Base-by-base conservation (phyloP, 2,113 vertebrate genomes). In the Odontesthes bonariensis region DNA sequence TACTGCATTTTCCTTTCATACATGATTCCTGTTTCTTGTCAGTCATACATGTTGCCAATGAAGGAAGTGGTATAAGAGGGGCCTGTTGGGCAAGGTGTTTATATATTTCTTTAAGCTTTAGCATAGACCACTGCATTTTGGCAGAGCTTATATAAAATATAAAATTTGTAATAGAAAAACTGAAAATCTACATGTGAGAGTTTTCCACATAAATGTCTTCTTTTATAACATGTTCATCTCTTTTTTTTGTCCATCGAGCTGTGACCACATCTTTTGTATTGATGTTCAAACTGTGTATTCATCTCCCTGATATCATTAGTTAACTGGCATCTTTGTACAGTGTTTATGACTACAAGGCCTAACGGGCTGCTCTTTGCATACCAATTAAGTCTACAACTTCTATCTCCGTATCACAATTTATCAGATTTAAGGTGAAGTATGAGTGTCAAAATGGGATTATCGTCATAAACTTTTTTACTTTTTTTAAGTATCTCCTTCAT, bases 191-290 rank as follows among this genome's bases (percentile, higher is more conserved):
- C 19, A 66, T 75, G 12, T 23, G 8, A 47, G n/a, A 63, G 5
- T 53, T 22, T 35, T 33, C 17, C 20, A 3, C 12, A 33, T 51
- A 14, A 44, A 2, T 33, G 27, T 51, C 8, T 49, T 8, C 61
- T 71, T 77, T n/a, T n/a, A 23, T 13, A 40, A 6, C 72, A 56
- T 74, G 69, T 71, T 44, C 57, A 76, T 59, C 77, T 17, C 22
- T 63, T 20, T 57, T 17, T 68, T 47, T 17, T 2, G 11, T 79
- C 56, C 64, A 67, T 75, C 57, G 9, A n/a, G 74, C 70, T n/a
- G 47, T 69, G 79, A 66, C 69, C 69, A 82, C 55, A 63, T 79
- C 67, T 79, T 64, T 75, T 27, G 77, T 59, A 86, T 86, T 84
- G 83, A 83, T 74, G 85, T 84, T 85, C 79, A 46, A 52, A 65